These are phyloP conservation scores for Temnothorax longispinosus DNA, from an alignment of 1,140 invertebrate species.

Conservation along the genomic window DNA sequence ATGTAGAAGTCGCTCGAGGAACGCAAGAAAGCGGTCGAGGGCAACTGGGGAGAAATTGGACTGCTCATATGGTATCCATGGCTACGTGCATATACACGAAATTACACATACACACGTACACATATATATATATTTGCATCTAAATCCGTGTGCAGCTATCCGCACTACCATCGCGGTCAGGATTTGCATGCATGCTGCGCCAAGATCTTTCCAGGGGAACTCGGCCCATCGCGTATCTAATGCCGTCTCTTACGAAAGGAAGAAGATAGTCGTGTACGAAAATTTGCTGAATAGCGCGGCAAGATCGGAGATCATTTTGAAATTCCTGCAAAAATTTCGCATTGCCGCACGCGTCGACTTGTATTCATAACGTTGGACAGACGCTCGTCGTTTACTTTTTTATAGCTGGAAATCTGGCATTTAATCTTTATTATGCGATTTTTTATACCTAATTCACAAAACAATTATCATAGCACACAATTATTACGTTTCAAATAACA, in stretches of 20 bases:
- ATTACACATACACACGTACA: neutral
- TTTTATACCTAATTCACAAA: constrained; percentile 14
- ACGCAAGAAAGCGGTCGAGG: constrained; percentile 41
- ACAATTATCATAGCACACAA: neutral
- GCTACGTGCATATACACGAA: constrained; percentile 6
- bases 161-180: constrained; percentile 52
- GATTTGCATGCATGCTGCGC: constrained; percentile 66
- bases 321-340: constrained; percentile 16
- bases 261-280: constrained; percentile 41
- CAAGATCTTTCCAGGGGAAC: constrained; percentile 56
- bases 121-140: neutral
- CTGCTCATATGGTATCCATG: constrained; percentile 29
- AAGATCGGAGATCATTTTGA: constrained; percentile 35
- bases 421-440: neutral
- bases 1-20: constrained; percentile 59
- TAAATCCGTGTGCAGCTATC: constrained; percentile 34
- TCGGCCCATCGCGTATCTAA: constrained; percentile 50
- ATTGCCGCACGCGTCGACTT: neutral
- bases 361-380: neutral
- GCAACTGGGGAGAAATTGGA: constrained; percentile 54
- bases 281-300: constrained; percentile 41
- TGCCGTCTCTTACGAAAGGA: constrained; percentile 24
- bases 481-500: neutral
- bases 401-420: neutral
- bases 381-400: neutral